These are phyloP conservation scores for Chelonia mydas DNA, from an alignment of 2,797 vertebrate species.

Conservation along the genomic window DNA sequence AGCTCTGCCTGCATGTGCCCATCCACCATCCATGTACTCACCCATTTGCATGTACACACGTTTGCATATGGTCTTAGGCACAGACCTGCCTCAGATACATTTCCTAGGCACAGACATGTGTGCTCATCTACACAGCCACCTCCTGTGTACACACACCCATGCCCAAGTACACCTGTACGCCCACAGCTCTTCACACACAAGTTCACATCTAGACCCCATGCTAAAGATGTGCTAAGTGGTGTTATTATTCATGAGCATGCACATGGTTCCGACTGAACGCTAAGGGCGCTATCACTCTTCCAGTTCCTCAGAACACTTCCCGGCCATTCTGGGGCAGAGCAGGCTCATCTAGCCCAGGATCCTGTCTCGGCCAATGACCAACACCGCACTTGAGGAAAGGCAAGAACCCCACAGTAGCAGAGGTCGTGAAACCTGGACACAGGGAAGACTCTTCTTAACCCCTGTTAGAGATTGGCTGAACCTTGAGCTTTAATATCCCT, in stretches of 20 bases:
- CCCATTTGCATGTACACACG: background rate
- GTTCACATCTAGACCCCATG: background rate
- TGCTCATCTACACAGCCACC: background rate
- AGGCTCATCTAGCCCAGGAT: background rate
- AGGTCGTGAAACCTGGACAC: background rate
- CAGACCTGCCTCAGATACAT: background rate
- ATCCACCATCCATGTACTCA: background rate
- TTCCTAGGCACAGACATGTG: background rate
- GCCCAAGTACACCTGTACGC: too few relatives aligned
- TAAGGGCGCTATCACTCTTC: background rate
- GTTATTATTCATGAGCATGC: too few relatives aligned
- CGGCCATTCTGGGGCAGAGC: background rate
- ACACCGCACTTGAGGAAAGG: background rate
- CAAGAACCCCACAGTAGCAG: background rate
- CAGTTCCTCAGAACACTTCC: background rate
- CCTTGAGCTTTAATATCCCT: background rate
- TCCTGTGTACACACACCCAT: background rate
- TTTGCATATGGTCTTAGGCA: background rate
- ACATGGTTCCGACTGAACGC: too few relatives aligned
- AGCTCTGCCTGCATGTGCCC: background rate
- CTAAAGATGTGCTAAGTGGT: background rate
- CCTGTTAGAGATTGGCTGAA: background rate
- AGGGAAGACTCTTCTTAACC: too few relatives aligned
- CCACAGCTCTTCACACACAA: background rate
- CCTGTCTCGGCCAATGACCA: background rate